Conservation (phyloP, 2,113 vertebrate species). For the Arothron firmamentum region DNA sequence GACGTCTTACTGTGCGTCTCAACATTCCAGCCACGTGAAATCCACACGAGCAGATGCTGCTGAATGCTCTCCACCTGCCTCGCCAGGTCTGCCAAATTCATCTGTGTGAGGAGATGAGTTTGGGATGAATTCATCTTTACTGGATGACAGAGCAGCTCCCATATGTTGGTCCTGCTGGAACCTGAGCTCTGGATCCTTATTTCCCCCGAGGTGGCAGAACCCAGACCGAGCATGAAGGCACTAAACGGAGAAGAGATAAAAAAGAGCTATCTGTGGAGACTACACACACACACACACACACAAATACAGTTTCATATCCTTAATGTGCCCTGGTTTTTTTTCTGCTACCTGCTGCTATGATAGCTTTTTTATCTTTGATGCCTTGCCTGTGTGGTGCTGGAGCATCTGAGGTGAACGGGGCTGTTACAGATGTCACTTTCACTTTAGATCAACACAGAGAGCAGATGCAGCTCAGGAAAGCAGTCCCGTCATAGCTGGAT, state of each 20-base stretch:
- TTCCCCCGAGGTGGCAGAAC: slow-evolving; percentile 57
- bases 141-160: slow-evolving; percentile 55
- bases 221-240: slow-evolving; percentile 47
- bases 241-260: slow-evolving; percentile 57
- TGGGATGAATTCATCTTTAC: slow-evolving; percentile 60
- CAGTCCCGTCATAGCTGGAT: background rate
- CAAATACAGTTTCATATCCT: slow-evolving; percentile 45
- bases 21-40: slow-evolving; percentile 15
- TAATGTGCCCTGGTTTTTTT: slow-evolving; percentile 58
- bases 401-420: slow-evolving; percentile 26
- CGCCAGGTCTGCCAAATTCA: slow-evolving; percentile 59
- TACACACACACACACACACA: slow-evolving; percentile 8
- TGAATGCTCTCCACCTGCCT: slow-evolving; percentile 52
- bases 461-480: background rate
- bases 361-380: slow-evolving; percentile 30
- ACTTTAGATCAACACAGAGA: slow-evolving; percentile 37
- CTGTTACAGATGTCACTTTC: slow-evolving; percentile 13
- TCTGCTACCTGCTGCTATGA: slow-evolving; percentile 48
- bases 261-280: slow-evolving; percentile 49
- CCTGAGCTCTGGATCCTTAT: slow-evolving; percentile 59
- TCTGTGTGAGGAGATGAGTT: slow-evolving; percentile 60
- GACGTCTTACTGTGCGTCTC: slow-evolving; percentile 39
- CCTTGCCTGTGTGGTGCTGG: slow-evolving; percentile 15
- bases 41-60: slow-evolving; percentile 38
- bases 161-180: slow-evolving; percentile 62